Base-by-base conservation (phyloP, 2,797 vertebrate species). In the Anguilla marmorata region DNA sequence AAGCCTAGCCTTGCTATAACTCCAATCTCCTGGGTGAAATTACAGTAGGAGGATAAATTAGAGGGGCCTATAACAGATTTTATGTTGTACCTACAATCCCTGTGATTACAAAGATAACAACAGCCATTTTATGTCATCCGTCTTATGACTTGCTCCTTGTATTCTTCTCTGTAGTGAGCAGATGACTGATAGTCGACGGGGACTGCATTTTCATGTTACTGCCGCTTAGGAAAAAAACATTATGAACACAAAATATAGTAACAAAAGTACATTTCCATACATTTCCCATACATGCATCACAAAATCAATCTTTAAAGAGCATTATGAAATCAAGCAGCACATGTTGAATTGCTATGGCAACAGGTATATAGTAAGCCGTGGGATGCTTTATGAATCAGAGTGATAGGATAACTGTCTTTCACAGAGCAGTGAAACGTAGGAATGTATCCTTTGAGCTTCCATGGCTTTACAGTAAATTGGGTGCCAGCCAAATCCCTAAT, bases 141-240 rank as follows among this genome's bases (percentile, higher is more conserved):
- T 80, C 76, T 80, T 30, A 80, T 80, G 45, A 80, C 41, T 45
- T 80, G 37, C 48, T 45, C 76, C 14, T 79, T 41, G 74, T 37
- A 19, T 9, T 41, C n/a, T n/a, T 16, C 9, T 60, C 9, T 79
- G 24, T 58, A 76, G 41, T 48, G 37, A 48, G 3, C 9, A 80
- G 12, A 76, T 37, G 72, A 91, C 87, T 94, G 94, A 94, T 92
- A 91, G 88, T 82, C 91, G 91, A 93, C 94, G 12, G 21, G 12
- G 33, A 74, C 1, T 82, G 79, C 41, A 48, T 50, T 8, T 48
- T 82, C 7, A 82, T 82, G 21, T 8, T 82, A 8, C 41, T 82
- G 41, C 1, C 58, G 12, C 37, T 69, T 3, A 52, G 27, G 11
- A 41, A 48, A 37, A 33, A 54, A 41, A 50, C 60, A 84, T 69